Conservation (phyloP, 2,113 vertebrate genomes). For the Catagonus wagneri region DNA sequence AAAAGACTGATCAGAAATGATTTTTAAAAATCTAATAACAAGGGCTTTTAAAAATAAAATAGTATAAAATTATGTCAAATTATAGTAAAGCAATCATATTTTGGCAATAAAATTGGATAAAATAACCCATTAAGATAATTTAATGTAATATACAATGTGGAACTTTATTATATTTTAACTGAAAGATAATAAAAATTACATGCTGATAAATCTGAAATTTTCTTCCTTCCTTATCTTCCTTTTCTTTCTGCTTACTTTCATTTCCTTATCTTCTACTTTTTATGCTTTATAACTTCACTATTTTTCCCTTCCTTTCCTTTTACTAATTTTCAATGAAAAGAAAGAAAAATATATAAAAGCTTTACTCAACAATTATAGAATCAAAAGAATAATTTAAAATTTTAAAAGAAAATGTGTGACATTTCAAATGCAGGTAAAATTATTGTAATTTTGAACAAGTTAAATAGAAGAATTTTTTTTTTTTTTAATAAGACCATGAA, state of each 20-base stretch:
- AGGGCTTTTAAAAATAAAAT: neutral
- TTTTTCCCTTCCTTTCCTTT: neutral
- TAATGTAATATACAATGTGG: neutral
- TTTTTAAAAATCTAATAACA: neutral
- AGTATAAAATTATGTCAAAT: neutral
- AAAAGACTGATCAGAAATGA: neutral
- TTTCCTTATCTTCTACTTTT: neutral
- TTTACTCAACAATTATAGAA: neutral
- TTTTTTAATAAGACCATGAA: neutral
- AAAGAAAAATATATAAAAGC: neutral
- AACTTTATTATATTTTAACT: neutral
- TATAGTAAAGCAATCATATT: neutral
- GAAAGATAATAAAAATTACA: neutral
- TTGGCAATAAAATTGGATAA: neutral
- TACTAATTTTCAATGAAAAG: neutral
- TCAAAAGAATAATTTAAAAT: neutral
- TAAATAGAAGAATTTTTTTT: neutral
- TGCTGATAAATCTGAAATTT: neutral
- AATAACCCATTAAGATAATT: neutral
- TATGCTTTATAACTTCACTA: neutral
- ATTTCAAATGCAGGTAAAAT: neutral
- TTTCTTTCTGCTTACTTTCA: neutral
- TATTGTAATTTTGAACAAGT: neutral
- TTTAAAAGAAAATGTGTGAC: neutral
- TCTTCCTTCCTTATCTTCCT: neutral